Base-by-base conservation (phyloP, 2,888 invertebrate species). In the Cheilosia vernalis region DNA sequence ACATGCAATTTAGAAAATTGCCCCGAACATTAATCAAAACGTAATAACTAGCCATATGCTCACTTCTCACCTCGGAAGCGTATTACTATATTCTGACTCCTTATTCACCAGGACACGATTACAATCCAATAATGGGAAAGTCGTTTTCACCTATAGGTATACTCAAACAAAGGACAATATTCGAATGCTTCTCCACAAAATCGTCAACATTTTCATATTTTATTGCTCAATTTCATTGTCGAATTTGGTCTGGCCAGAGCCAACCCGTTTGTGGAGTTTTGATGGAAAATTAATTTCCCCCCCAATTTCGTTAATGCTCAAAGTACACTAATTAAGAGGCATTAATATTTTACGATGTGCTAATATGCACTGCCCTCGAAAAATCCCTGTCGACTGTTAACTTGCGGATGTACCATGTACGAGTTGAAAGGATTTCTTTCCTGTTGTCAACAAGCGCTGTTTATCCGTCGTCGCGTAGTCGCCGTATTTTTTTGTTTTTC, bases 281-380 rank as follows among this genome's bases (percentile, higher is more conserved):
- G 69, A 24, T 66, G 55, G 76, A 66, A 72, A 85, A 80, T 80
- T 74, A 80, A 85, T 72, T 76, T 76, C 55, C 55, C n/a, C 66
- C 51, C 24, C 63, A 70, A 76, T 73, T 74, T 66, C 27, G 56
- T 85, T 85, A 77, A 85, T 77, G 66, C 67, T 61, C 72, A 85
- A 81, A 72, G 81, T 76, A 85, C 81, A 85, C 85, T 85, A 85
- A 85, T 85, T 85, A 85, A 72, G 77, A 17, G 67, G 76, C 67
- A 81, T 85, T 85, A 81, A 85, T 85, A 85, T 81, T 85, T 85
- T 81, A 85, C 85, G 81, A 85, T 85, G 85, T 85, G 85, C 80
- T 85, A 81, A 85, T 81, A 85, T 80, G 85, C 81, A 72, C 19
- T 72, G 61, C 80, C 63, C 66, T 81, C 76, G 72, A 77, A 85